phyloP scores from a whole-genome alignment of 2,797 vertebrate species.

The Peromyscus eremicus region DNA sequence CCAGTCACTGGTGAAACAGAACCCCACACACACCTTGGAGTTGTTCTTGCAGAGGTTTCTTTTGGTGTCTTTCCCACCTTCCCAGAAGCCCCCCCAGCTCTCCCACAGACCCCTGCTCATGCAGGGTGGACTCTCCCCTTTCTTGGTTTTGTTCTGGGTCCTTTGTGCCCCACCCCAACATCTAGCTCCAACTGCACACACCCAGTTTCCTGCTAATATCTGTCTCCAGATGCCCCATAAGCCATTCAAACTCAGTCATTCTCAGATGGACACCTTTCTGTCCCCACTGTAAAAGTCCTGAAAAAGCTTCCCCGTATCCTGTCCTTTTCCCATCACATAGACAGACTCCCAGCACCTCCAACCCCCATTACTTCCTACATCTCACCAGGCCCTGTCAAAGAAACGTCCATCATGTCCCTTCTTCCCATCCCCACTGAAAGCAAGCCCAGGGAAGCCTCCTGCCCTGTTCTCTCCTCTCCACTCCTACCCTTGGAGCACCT shows the following conservation, averaged over 20 bases:
- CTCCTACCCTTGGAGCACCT: neutral
- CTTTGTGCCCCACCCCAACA: neutral
- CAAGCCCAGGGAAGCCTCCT: neutral
- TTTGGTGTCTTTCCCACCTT: constrained; percentile 25
- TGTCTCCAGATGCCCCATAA: neutral
- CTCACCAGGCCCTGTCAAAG: neutral
- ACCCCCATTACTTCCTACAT: neutral
- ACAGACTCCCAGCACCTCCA: neutral
- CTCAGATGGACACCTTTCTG: neutral
- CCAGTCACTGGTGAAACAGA: constrained; percentile 44
- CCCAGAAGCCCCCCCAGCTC: constrained; percentile 18
- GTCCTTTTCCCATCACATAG: neutral
- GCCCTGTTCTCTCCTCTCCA: neutral
- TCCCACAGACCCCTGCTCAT: neutral
- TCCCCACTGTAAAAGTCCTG: neutral
- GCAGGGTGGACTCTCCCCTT: neutral
- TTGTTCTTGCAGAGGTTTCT: neutral
- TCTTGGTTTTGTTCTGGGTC: neutral
- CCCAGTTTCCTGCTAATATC: neutral
- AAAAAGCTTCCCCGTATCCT: neutral
- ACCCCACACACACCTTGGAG: constrained; percentile 39
- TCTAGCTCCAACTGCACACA: neutral
- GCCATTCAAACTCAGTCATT: neutral
- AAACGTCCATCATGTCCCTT: neutral
- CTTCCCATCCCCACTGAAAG: neutral